Percentiles rank a stretch among this genome's conserved stretches.
These are phyloP conservation scores for Drosophila dives DNA, from an alignment of 2,888 invertebrate species.

Conservation along the genomic window DNA sequence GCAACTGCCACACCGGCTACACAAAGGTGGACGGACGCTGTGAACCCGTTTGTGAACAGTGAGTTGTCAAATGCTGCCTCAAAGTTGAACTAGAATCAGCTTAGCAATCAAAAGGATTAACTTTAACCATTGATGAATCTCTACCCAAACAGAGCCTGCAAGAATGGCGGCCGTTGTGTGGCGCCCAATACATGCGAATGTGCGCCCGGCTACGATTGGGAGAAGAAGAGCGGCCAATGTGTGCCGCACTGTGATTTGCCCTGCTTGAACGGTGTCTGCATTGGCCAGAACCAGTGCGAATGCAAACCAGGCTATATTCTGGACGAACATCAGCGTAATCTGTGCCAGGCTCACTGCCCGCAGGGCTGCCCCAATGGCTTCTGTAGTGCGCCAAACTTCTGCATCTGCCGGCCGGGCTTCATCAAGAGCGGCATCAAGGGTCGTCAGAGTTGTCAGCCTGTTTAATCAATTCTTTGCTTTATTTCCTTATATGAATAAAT, in stretches of 20 bases:
- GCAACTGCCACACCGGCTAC: slow-evolving; percentile 87
- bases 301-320: slow-evolving; percentile 86
- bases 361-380: slow-evolving; percentile 91
- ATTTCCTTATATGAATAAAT: neutral
- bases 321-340: slow-evolving; percentile 83
- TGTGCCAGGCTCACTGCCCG: slow-evolving; percentile 88
- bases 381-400: slow-evolving; percentile 90
- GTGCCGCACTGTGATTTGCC: slow-evolving; percentile 87
- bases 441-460: slow-evolving; percentile 87
- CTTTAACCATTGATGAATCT: no score
- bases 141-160: slow-evolving; percentile 72
- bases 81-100: neutral
- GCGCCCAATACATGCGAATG: slow-evolving; percentile 84
- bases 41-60: slow-evolving; percentile 83
- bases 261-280: slow-evolving; percentile 90
- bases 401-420: slow-evolving; percentile 90
- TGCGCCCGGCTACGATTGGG: slow-evolving; percentile 72
- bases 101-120: neutral
- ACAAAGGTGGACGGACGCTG: slow-evolving; percentile 84
- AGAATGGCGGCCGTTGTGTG: slow-evolving; percentile 84
- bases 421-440: slow-evolving; percentile 83
- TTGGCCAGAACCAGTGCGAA: slow-evolving; percentile 87
- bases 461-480: slow-evolving; percentile 35
- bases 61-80: slow-evolving; percentile 3
- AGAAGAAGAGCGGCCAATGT: slow-evolving; percentile 84